Evolutionary conservation across 2,113 vertebrate species (phyloP), one percentile per base, ranked within the genome.

Genomic region (Cololabis saira): DNA sequence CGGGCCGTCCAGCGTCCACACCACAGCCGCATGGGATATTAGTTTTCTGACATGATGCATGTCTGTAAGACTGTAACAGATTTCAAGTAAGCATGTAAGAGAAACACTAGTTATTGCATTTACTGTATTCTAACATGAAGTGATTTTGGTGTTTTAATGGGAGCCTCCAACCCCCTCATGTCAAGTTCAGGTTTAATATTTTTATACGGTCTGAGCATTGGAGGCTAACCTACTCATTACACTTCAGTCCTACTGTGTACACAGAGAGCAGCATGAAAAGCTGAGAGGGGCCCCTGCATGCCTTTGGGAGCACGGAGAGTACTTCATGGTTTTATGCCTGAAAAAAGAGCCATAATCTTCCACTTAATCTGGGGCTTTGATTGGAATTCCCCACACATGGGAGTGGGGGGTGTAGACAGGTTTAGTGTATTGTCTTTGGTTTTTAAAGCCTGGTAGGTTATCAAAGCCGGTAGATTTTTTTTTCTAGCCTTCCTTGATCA

Each of bases 311-410:
- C 48, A 18, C 44, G 67, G 76, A 76, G 54, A 54, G 56, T 81
- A 80, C 71, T 86, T 86, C 76, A 88, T 79, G 78, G 82, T 86
- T 88, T 87, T 89, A 71, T 78, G 77, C 65, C 74, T 76, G 66
- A 85, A 86, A 89, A 27, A 90, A 73, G 62, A 76, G 55, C 43
- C 61, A 19, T 83, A 89, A 91, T 91, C 85, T 80, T 81, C 64
- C 62, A 59, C 67, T 71, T 90, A 87, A 88, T 90, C 86, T 90
- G 51, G 72, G 64, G 50, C 61, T 78, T 84, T 70, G 41, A 52
- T 57, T 70, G 86, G 83, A 90, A 89, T 88, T 90, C 76, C 87
- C 77, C 87, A 63, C 12, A 12, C 63, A 74, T 62, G 22, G 54
- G 60, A 13, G 18, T n/a, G 43, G 48, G 44, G 49, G 52, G 15